Evolutionary conservation across 1,140 invertebrate species (phyloP).

Genomic region (Tetragnatha versicolor): DNA sequence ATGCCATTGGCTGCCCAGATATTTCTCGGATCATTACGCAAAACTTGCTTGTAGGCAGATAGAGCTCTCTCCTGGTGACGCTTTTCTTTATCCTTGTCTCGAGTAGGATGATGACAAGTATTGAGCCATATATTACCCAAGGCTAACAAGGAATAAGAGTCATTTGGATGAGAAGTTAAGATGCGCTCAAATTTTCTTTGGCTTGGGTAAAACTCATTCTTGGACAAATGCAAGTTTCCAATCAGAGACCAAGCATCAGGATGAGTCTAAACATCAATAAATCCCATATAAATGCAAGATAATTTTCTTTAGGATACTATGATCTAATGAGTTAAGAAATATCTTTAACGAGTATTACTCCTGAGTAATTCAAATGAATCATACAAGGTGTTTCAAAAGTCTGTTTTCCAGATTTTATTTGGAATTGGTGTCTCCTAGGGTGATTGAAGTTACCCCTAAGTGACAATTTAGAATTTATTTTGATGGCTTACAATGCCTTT

Average conservation of each 20-base stretch:
- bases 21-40: constrained; percentile 91
- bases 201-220: constrained; percentile 96
- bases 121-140: constrained; percentile 98
- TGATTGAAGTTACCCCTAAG: too few species aligned
- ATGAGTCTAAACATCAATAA: constrained; percentile 79
- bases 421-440: too few species aligned
- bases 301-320: too few species aligned
- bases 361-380: too few species aligned
- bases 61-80: constrained; percentile 94
- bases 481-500: too few species aligned
- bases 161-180: constrained; percentile 78
- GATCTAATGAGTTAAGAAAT: too few species aligned
- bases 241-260: constrained; percentile 97
- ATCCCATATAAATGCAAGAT: too few species aligned
- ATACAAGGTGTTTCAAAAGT: too few species aligned
- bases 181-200: constrained; percentile 99
- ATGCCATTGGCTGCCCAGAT: constrained; percentile 99
- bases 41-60: constrained; percentile 91
- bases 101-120: constrained; percentile 90
- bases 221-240: constrained; percentile 95
- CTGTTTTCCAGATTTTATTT: too few species aligned
- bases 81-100: constrained; percentile 94
- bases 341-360: too few species aligned
- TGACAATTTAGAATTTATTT: too few species aligned
- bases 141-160: constrained; percentile 95